Percentiles rank a stretch among this genome's conserved stretches.
Evolutionary conservation across 2,113 vertebrate genomes (phyloP).

Genomic region (Hylia prasina): DNA sequence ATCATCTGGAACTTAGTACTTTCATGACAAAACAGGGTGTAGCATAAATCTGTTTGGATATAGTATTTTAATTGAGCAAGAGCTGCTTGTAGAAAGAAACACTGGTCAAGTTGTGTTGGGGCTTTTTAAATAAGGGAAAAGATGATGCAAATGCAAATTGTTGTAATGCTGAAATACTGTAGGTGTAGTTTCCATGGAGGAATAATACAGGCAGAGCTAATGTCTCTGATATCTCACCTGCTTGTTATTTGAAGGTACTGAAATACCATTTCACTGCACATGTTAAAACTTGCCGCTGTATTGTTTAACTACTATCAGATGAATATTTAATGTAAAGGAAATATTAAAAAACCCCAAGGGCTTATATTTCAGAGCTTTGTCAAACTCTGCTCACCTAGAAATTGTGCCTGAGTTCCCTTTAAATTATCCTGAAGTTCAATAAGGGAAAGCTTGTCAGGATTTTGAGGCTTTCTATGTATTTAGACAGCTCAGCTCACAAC

Average conservation of each 20-base stretch:
- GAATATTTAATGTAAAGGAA: neutral
- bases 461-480: neutral
- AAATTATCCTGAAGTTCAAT: neutral
- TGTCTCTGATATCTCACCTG: neutral
- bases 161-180: conserved; percentile 10
- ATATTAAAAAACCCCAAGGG: neutral
- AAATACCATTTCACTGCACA: neutral
- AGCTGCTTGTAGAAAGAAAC: conserved; percentile 16
- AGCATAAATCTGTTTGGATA: neutral
- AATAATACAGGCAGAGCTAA: neutral
- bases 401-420: neutral
- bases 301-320: neutral
- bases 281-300: neutral
- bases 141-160: conserved; percentile 37
- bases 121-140: neutral
- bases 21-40: neutral
- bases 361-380: neutral
- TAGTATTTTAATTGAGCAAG: conserved; percentile 14
- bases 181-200: conserved; percentile 18
- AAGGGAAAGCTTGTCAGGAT: neutral
- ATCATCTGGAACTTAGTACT: neutral
- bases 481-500: neutral
- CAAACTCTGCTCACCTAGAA: neutral
- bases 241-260: neutral
- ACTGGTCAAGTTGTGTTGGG: neutral